Percentiles rank a stretch among this genome's conserved stretches.
These are phyloP conservation scores for Sphaerophoria rueppellii DNA, from an alignment of 2,888 invertebrate species.

Conservation along the genomic window DNA sequence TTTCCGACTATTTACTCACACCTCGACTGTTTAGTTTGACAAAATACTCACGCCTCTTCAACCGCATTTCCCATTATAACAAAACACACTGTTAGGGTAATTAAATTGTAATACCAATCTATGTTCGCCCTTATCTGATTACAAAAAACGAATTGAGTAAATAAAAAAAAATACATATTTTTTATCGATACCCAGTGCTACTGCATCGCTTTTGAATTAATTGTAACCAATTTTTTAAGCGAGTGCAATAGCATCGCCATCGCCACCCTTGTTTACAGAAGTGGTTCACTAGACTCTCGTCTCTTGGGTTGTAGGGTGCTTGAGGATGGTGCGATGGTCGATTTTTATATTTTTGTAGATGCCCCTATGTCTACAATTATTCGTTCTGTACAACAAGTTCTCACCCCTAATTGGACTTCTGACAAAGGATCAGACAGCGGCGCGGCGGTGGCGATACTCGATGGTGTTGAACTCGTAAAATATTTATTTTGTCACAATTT, in stretches of 20 bases:
- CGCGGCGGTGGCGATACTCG: background rate
- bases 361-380: conserved; percentile 53
- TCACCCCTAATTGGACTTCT: conserved; percentile 67
- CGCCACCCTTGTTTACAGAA: conserved; percentile 50
- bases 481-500: conserved; percentile 59
- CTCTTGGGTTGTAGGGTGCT: background rate
- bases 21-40: background rate
- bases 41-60: conserved; percentile 17
- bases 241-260: conserved; percentile 50
- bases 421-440: background rate
- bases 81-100: background rate
- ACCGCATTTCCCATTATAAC: background rate
- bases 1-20: conserved; percentile 15
- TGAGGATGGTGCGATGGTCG: background rate
- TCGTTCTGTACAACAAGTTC: conserved; percentile 55
- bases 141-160: conserved; percentile 43
- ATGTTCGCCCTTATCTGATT: conserved; percentile 37
- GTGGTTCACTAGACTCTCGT: conserved; percentile 2
- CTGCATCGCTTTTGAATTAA: conserved; percentile 16
- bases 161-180: conserved; percentile 30
- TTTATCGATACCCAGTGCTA: conserved; percentile 47
- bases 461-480: conserved; percentile 59
- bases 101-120: conserved; percentile 57
- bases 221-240: conserved; percentile 53
- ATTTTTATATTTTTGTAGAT: conserved; percentile 3